Evolutionary conservation across 2,797 vertebrate genomes (phyloP), one percentile per base, ranked within the genome.

Genomic region (Acomys russatus): DNA sequence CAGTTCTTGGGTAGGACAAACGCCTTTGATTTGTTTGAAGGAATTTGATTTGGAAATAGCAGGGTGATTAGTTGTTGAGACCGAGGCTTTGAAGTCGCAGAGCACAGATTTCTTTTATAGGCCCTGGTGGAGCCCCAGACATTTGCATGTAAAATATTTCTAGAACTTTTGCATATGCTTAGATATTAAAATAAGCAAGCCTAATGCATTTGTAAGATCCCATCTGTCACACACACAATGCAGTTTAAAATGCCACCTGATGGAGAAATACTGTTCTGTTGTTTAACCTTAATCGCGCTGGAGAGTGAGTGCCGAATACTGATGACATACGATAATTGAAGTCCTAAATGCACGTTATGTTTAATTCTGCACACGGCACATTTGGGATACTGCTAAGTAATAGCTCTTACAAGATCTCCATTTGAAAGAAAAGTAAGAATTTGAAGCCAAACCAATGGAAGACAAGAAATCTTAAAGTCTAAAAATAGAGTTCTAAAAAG

Each of bases 1-100:
- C 95, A 88, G 0, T 92, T 92, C 97, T 97, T 84, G 78, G 83
- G 93, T 71, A 96, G 94, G 94, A 97, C 96, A 98, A 98, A 96
- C 49, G 94, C 86, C 95, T 98, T 96, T 97, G 97, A 94, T 97
- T 98, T 98, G 96, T 98, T 97, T 98, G 94, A 98, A 98, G 93
- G 96, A 96, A 97, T 98, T 88, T 90, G 94, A 97, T 98, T 98
- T 97, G 96, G 98, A 98, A 98, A 98, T 98, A 98, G 97, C 93
- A 83, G 96, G 95, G 92, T 97, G 94, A 97, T 97, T 97, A 97
- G 97, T 63, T 96, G 97, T 96, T 4, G 54, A 97, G 94, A 97
- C 92, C n/a, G 84, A 88, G 83, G 87, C 96, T 97, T 96, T 97
- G 94, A 97, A 97, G 96, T 96, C 77, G 70, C 88, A 91, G 95